A percentile compares a stretch with the other conserved stretches of the same genome.
Conservation (phyloP, 2,888 invertebrate genomes). For the Odontothrips loti region DNA sequence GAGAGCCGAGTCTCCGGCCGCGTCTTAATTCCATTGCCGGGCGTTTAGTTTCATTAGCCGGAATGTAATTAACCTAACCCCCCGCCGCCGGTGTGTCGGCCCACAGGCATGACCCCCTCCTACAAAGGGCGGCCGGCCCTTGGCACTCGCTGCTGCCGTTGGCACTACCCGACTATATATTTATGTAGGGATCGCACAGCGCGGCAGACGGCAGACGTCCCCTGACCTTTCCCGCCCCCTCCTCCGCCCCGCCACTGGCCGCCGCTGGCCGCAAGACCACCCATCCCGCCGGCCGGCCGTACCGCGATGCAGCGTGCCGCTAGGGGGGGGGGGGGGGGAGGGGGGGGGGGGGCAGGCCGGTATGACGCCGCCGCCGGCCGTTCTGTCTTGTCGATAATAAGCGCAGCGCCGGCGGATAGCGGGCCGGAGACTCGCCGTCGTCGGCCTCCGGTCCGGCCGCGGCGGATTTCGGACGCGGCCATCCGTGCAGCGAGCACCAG, state of each 20-base stretch:
- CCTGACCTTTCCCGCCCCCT: background rate
- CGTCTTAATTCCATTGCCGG: constrained; percentile 7
- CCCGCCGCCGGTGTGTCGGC: background rate
- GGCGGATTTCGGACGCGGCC: too few species aligned
- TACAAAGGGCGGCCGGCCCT: background rate
- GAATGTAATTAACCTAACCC: constrained; percentile 10
- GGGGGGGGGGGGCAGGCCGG: background rate
- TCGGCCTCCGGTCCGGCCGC: too few species aligned
- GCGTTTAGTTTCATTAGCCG: constrained; percentile 22
- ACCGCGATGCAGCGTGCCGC: background rate
- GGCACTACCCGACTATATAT: background rate
- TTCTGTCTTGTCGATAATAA: background rate
- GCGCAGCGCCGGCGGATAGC: too few species aligned
- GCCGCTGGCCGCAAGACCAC: constrained; percentile 13
- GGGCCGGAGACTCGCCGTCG: too few species aligned
- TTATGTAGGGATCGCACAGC: too few species aligned
- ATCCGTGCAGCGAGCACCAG: too few species aligned
- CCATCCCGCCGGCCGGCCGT: constrained; percentile 10
- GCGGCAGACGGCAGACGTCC: background rate
- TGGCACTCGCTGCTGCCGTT: background rate
- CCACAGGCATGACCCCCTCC: background rate
- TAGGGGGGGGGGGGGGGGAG: background rate
- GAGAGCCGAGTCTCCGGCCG: background rate
- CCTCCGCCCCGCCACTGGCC: background rate
- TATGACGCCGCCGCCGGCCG: background rate